Base-by-base conservation (phyloP, 1,140 invertebrate genomes). In the Xylocopa sonorina region DNA sequence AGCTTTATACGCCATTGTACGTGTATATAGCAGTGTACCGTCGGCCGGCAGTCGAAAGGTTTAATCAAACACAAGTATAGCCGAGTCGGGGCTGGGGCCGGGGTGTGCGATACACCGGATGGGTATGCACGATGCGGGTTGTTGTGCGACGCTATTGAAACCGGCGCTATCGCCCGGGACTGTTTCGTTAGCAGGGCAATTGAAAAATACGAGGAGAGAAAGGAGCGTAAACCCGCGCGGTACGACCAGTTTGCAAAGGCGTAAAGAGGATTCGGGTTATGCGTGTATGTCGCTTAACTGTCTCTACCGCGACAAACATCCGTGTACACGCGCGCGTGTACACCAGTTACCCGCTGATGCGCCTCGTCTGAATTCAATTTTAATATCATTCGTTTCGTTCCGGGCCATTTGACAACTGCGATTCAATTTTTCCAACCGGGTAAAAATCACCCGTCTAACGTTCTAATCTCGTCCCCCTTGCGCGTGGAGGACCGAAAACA, bases 41-140 rank as follows among this genome's bases (percentile, higher is more conserved):
- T 71, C 58, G 77, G 77, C 51, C 67, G 80, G 53, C 60, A 66
- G 68, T 81, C 68, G 71, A 75, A 79, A 81, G 82, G 76, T 87
- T 86, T 87, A 86, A 87, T 87, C 86, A 86, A 86, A 87, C 82
- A 83, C 76, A 85, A 83, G 78, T 81, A 73, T 77, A 66, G 78
- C 46, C 50, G 57, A 55, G 64, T 9, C 68, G 64, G 43, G 55
- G 29, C 66, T 50, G n/a, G 57, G 51, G 64, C 38, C 68, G 64
- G 43, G 55, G 29, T 62, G n/a, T 50, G 41, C 27, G 32, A 50
- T 68, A 48, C 32, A 46, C 55, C 74, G 66, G 51, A 85, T 81
- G 81, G 74, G 78, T 85, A 75, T 64, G 67, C 62, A 66, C 57
- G 48, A 69, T 69, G 74, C 78, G 78, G 74, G 68, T 64, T 77